Evolutionary conservation across 2,113 vertebrate species (phyloP).

Genomic region (Butastur rufipennis): DNA sequence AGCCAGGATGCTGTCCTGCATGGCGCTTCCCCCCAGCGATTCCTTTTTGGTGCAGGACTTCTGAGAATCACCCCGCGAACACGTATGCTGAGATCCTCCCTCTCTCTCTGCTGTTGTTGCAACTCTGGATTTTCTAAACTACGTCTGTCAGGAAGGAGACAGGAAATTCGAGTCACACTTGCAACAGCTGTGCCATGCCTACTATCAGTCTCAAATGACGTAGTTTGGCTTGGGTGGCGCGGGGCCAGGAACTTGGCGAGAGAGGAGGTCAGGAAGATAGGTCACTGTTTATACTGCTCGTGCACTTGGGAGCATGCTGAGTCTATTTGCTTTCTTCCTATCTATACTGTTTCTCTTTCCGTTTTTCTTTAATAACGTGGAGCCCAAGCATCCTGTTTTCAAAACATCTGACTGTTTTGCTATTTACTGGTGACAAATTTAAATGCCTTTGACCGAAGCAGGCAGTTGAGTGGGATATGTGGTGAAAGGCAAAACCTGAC

Average conservation of each 20-base stretch:
- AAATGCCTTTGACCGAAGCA: background rate
- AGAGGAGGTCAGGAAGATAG: conserved; percentile 78
- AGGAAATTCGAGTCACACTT: conserved; percentile 92
- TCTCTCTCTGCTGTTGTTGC: conserved; percentile 72
- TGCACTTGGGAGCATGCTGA: conserved; percentile 64
- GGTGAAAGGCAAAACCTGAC: background rate
- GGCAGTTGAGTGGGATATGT: background rate
- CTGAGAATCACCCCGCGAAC: background rate
- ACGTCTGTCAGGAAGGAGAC: conserved; percentile 91
- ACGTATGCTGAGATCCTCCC: background rate
- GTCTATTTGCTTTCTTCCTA: conserved; percentile 72
- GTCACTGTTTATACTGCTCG: conserved; percentile 72
- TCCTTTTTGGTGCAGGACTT: background rate
- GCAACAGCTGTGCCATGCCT: conserved; percentile 78
- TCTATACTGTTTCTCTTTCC: conserved; percentile 76
- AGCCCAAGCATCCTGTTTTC: conserved; percentile 83
- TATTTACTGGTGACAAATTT: background rate
- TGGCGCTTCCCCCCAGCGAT: background rate
- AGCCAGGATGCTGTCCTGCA: background rate
- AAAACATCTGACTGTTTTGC: conserved; percentile 70
- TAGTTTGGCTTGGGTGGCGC: conserved; percentile 72
- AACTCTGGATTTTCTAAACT: conserved; percentile 84
- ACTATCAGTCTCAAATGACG: conserved; percentile 80
- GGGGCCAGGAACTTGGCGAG: conserved; percentile 74
- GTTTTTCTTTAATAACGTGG: conserved; percentile 69